phyloP scores from a whole-genome alignment of 1,140 invertebrate genomes.

The Eumeta japonica region DNA sequence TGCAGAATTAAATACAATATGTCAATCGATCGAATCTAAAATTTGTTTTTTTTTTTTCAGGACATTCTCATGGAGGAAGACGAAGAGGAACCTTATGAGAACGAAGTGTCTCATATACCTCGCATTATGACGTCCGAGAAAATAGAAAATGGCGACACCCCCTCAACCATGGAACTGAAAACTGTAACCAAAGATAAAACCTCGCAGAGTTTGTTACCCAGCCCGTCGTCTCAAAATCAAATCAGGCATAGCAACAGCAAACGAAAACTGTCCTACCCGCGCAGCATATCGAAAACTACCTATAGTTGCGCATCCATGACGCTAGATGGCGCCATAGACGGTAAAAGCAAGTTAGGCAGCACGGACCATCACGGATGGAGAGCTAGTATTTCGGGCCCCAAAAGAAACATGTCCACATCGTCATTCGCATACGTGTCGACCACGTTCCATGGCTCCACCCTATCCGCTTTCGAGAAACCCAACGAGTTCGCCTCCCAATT shows the following conservation, averaged over 20 bases:
- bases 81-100: constrained; percentile 54
- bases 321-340: constrained; percentile 20
- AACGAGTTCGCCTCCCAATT: constrained; percentile 76
- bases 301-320: constrained; percentile 35
- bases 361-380: constrained; percentile 33
- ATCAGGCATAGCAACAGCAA: constrained; percentile 32
- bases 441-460: constrained; percentile 77
- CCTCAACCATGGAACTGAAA: too few species aligned
- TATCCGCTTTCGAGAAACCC: constrained; percentile 66
- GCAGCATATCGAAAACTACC: constrained; percentile 29
- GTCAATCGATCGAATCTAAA: not conserved
- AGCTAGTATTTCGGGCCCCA: constrained; percentile 41
- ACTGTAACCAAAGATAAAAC: constrained; percentile 18
- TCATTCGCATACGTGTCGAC: constrained; percentile 81
- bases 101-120: constrained; percentile 27
- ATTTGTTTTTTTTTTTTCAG: constrained; percentile 25
- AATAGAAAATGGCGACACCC: constrained; percentile 4
- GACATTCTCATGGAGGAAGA: constrained; percentile 57
- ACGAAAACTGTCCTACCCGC: constrained; percentile 33
- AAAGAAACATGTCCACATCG: constrained; percentile 70
- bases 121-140: constrained; percentile 20
- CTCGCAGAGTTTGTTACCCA: constrained; percentile 24
- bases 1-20: too few species aligned
- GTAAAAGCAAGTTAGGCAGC: constrained; percentile 25
- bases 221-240: constrained; percentile 19